Base-by-base conservation (phyloP, 2,888 invertebrate genomes). In the Pollenia labialis region DNA sequence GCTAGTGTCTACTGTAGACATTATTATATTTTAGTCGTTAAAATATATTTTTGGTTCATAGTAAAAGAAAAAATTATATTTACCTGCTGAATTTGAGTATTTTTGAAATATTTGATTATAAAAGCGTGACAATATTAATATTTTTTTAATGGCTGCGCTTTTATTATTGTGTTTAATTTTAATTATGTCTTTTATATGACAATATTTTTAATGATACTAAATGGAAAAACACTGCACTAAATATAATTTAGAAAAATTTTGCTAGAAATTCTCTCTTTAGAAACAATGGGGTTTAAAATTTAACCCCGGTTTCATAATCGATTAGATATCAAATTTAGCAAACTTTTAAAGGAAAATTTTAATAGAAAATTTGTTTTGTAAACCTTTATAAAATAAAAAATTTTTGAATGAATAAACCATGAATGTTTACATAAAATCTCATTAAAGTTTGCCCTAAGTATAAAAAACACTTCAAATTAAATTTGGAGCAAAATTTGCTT, bases 121-220 rank as follows among this genome's bases (percentile, higher is more conserved):
- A 74, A 75, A 64, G 79, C 82, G 79, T 82, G 82, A 82, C 82
- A 75, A 58, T 56, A 68, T 79, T 86, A 79, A 85, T 68, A 82
- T 81, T 60, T 79, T 77, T 72, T 69, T 60, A 75, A 42, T 23
- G 58, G 40, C 60, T 81, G 40, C 52, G n/a, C 10, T 75, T 81
- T 75, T 75, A 81, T 75, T 50, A 68, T 16, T 40, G n/a, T 16
- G 18, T 64, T 62, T 66, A 77, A 83, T 72, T 77, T 71, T 83
- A 77, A 83, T 77, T 83, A 77, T 71, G 42, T 64, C 16, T 56
- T 64, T 16, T 64, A 72, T 64, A 42, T 16, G 10, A 32, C 23
- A 10, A 48, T 40, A 56, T 46, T 72, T 72, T 72, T 54, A 54
- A 54, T 68, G 16, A 54, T 12, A 44, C 9, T 66, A 23, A 23